A percentile compares a stretch with the other conserved stretches of the same genome.
Evolutionary conservation across 2,888 invertebrate genomes (phyloP).

Genomic region (Spialia ferax): DNA sequence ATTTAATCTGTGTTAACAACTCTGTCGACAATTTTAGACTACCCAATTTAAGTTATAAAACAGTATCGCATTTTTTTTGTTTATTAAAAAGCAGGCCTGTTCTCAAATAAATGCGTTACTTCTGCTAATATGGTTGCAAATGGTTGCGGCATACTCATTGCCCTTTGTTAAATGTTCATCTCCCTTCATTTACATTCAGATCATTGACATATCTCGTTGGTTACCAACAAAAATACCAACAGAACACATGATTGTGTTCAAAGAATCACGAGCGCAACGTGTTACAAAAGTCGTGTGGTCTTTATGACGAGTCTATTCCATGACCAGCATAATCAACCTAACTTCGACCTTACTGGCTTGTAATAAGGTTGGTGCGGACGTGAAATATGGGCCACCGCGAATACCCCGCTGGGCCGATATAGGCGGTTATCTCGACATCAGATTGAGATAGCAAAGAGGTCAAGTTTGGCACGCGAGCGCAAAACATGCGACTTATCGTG

Average conservation of each 20-base stretch:
- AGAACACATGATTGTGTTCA: slow-evolving; percentile 37
- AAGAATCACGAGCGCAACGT: slow-evolving; percentile 73
- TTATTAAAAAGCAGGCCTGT: no score
- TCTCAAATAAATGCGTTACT: no score
- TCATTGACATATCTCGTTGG: slow-evolving; percentile 35
- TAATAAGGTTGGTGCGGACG: slow-evolving; percentile 48
- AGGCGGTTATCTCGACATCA: slow-evolving; percentile 78
- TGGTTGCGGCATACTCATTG: not conserved
- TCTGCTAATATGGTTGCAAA: no score
- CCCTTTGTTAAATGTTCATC: not conserved
- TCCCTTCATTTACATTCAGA: not conserved
- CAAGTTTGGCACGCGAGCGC: slow-evolving; percentile 75
- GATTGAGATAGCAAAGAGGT: slow-evolving; percentile 79
- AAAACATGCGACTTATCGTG: slow-evolving; percentile 59
- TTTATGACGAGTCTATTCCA: slow-evolving; percentile 74
- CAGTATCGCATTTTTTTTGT: no score
- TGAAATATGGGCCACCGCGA: slow-evolving; percentile 52
- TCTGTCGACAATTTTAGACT: no score
- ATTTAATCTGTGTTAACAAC: no score
- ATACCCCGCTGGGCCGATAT: slow-evolving; percentile 76
- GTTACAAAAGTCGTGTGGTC: slow-evolving; percentile 71
- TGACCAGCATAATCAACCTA: slow-evolving; percentile 46
- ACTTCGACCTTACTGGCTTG: slow-evolving; percentile 53
- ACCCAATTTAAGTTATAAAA: no score
- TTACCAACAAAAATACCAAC: slow-evolving; percentile 43